Base-by-base conservation (phyloP, 2,888 invertebrate genomes). In the Parochlus steinenii region DNA sequence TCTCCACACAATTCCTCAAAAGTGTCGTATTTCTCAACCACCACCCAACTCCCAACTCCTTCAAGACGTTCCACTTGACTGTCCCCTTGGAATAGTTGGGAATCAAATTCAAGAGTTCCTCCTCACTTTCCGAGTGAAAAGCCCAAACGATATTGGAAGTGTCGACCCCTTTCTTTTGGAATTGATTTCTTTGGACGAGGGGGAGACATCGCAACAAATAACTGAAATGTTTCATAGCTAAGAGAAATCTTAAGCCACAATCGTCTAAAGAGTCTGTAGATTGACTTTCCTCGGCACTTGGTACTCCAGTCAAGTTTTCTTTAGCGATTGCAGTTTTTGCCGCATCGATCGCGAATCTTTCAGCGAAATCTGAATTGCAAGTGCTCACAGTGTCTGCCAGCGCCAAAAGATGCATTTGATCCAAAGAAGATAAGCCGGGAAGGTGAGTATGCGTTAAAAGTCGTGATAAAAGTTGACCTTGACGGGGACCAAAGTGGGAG, bases 371-470 rank as follows among this genome's bases (percentile, higher is more conserved):
- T 0, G 79, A 81, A 48, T 87, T 85, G 48, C 87, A 89, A 0
- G 87, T 89, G 0, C 90, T 83, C 1, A 99, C 92, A 0, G 98
- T 98, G 51, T 99, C 98, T 8, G 97, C 97, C 40, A 99, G 58
- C 2, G 98, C 98, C n/a, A 99, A 61, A 40, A 99, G 66, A 59
- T 99, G 98, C 97, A 99, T 98, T 61, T 99, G 98, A 61, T 99
- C 98, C 35, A 97, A 68, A 44, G 92, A 92, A 4, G 89, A 90
- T 24, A 95, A 62, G 0, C 95, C 97, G 1, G 95, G 95, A 20
- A 92, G 61, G 57, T 90, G 90, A 0, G 86, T 87, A 56, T 97
- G 95, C 0, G 97, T 97, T 24, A 99, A 63, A 6, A 97, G 67
- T 3, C 87, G 74, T 0, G 90, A 90, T 7, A 95, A 58, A 8